Evolutionary conservation across 2,888 invertebrate genomes (phyloP).

Genomic region (Drosophila recens): DNA sequence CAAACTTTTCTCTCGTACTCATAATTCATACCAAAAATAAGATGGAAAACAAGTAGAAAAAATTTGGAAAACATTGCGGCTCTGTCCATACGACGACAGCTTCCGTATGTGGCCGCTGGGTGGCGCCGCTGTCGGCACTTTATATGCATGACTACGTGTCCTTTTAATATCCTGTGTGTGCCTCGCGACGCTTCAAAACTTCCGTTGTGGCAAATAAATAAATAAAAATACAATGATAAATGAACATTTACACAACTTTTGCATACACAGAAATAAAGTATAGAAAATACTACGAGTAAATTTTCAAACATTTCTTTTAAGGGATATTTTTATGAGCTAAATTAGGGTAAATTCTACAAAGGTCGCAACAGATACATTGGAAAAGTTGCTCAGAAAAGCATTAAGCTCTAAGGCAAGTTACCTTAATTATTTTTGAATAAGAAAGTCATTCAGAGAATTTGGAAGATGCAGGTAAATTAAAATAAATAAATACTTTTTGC

Average conservation of each 20-base stretch:
- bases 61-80: slow-evolving; percentile 27
- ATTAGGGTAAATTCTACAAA: background rate
- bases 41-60: slow-evolving; percentile 3
- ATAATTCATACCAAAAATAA: slow-evolving; percentile 39
- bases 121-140: slow-evolving; percentile 55
- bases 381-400: too few relatives aligned
- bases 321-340: background rate
- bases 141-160: slow-evolving; percentile 75
- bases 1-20: slow-evolving; percentile 23
- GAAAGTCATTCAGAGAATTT: too few relatives aligned
- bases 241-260: slow-evolving; percentile 25
- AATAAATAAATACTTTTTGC: too few relatives aligned
- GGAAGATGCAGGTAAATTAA: too few relatives aligned
- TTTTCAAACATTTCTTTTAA: background rate
- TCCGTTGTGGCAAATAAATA: slow-evolving; percentile 68
- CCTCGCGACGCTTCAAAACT: slow-evolving; percentile 57
- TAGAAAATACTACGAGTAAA: background rate
- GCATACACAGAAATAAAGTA: slow-evolving; percentile 16
- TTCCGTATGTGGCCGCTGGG: slow-evolving; percentile 60
- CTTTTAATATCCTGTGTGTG: slow-evolving; percentile 77
- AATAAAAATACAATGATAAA: slow-evolving; percentile 52
- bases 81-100: slow-evolving; percentile 50
- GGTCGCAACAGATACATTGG: too few relatives aligned
- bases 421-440: too few relatives aligned
- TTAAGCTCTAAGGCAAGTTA: too few relatives aligned